phyloP scores from a whole-genome alignment of 2,113 vertebrate genomes.

The Nanorana parkeri region DNA sequence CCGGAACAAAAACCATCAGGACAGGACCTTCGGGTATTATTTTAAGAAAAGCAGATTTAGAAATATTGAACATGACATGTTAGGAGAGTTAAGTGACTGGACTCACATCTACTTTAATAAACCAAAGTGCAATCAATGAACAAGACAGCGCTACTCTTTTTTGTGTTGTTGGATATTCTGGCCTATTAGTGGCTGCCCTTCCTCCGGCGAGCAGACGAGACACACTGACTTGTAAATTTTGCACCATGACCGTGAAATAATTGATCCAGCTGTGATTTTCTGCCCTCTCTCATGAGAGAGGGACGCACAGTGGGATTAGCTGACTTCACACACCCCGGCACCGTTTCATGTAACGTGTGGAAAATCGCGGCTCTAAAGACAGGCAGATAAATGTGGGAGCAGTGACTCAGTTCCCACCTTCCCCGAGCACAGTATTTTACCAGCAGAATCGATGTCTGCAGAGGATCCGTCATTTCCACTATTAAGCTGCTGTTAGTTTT shows the following conservation, averaged over 20 bases:
- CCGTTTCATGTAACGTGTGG: neutral
- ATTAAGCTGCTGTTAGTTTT: slow-evolving; percentile 59
- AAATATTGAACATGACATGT: no score
- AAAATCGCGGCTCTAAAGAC: neutral
- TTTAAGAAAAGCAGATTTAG: no score
- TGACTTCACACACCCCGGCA: neutral
- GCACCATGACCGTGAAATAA: neutral
- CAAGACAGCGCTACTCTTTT: no score
- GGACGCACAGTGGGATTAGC: neutral
- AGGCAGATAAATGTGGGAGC: slow-evolving; percentile 36
- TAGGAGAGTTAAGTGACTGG: no score
- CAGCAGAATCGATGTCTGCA: slow-evolving; percentile 51
- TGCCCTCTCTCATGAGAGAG: neutral
- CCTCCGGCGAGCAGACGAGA: no score
- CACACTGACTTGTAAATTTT: neutral
- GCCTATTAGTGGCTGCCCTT: no score
- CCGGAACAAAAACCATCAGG: no score
- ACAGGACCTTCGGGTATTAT: no score
- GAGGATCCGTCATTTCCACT: slow-evolving; percentile 48
- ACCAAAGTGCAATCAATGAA: no score
- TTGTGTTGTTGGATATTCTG: no score
- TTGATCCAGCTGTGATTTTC: neutral
- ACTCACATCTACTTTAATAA: no score
- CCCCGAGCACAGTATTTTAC: slow-evolving; percentile 47
- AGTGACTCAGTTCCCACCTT: slow-evolving; percentile 44